A percentile compares a stretch with the other conserved stretches of the same genome.
Conservation (phyloP, 2,113 vertebrate genomes). For the Trinectes maculatus region DNA sequence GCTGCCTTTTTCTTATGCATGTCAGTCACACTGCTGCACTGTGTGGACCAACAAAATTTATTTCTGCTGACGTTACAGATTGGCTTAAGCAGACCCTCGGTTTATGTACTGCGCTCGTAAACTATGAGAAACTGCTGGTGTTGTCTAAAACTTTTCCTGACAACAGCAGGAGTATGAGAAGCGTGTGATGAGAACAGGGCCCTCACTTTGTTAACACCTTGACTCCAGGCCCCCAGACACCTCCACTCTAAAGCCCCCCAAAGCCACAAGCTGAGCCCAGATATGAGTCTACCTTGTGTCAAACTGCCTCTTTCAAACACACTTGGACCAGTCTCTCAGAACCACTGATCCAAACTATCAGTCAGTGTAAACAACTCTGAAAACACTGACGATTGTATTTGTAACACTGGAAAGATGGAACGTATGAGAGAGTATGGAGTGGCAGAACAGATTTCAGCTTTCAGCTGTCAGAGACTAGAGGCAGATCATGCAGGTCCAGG, state of each 20-base stretch:
- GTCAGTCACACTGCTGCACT: conserved; percentile 8
- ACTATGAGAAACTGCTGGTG: conserved; percentile 22
- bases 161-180: background rate
- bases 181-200: background rate
- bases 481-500: background rate
- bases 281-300: no score
- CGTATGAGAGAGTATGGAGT: no score
- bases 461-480: background rate
- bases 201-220: no score
- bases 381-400: no score
- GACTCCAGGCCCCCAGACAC: no score
- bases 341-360: no score
- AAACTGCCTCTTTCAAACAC: background rate
- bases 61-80: conserved; percentile 8
- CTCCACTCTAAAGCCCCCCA: no score
- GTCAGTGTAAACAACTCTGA: no score
- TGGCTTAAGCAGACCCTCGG: background rate
- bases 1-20: background rate
- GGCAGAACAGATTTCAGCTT: background rate
- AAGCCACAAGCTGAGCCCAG: background rate
- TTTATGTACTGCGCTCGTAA: conserved; percentile 1
- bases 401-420: no score
- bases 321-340: background rate
- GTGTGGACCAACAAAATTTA: background rate
- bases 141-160: conserved; percentile 1